Base-by-base conservation (phyloP, 1,140 invertebrate genomes). In the Zaprionus taronus region DNA sequence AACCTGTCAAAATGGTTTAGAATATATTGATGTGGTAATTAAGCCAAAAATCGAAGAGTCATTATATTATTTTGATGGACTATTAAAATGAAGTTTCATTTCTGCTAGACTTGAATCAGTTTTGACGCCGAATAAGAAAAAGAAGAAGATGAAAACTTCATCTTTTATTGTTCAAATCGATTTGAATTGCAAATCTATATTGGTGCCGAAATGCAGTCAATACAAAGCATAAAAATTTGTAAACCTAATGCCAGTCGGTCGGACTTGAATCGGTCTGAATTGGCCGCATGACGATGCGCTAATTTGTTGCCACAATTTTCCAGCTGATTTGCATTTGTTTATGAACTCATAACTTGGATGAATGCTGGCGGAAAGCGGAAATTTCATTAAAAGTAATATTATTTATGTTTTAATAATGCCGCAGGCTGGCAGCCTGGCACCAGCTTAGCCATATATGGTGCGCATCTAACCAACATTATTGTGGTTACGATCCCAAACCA, bases 391-490 rank as follows among this genome's bases (percentile, higher is more conserved):
- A 78, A 63, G 63, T 53, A 81, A 87, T 89, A 87, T 87, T 79
- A 87, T 87, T 87, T 89, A 87, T 87, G 84, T 87, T 89, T 87
- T 84, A 84, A 84, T 87, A 87, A 87, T 69, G 77, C 70, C 83
- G 58, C 70, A 58, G 64, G 31, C 31, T 34, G 38, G 15, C 38
- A 41, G 14, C 38, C 14, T 15, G 14, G 4, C 17, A 12, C 47
- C 38, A n/a, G 47, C 70, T 12, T 38, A 44, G 11, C 84, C 53
- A 69, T 69, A 89, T 81, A 84, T 76, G 74, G 84, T 57, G 51
- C 47, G 31, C 49, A 51, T 56, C 51, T 57, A 57, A 38, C 20
- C 17, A 26, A 53, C n/a, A 51, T 24, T 55, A 38, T 36, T 24
- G 41, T 14, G 41, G 28, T 31, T 64, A 51, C 26, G 17, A 64